A percentile compares a stretch with the other conserved stretches of the same genome.
Evolutionary conservation across 2,888 invertebrate species (phyloP).

Genomic region (Zaprionus lineosus): DNA sequence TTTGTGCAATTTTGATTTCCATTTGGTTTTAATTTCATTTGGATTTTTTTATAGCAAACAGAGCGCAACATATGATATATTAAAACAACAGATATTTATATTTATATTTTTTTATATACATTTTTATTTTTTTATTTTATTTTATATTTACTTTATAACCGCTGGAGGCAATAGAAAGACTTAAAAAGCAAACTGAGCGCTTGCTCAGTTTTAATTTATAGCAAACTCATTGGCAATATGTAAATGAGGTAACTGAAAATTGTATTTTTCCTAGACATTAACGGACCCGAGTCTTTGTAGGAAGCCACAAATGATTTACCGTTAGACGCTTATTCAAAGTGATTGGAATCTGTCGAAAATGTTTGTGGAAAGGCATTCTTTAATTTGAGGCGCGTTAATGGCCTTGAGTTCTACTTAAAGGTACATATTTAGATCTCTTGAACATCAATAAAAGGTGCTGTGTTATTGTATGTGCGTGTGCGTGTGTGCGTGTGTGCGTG

Average conservation of each 20-base stretch:
- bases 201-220: conserved; percentile 52
- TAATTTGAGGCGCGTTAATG: conserved; percentile 45
- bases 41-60: conserved; percentile 59
- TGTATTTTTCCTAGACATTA: conserved; percentile 41
- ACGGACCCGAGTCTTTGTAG: conserved; percentile 37
- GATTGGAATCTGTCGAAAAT: conserved; percentile 32
- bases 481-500: conserved; percentile 1
- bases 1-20: conserved; percentile 20
- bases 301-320: conserved; percentile 51
- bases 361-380: conserved; percentile 38
- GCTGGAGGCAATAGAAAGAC: conserved; percentile 49
- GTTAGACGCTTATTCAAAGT: conserved; percentile 64
- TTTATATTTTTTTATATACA: conserved; percentile 16
- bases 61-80: conserved; percentile 59
- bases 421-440: conserved; percentile 5
- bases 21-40: conserved; percentile 31
- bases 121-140: background rate
- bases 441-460: conserved; percentile 27
- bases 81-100: conserved; percentile 18
- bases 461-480: background rate
- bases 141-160: conserved; percentile 15
- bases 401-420: conserved; percentile 52
- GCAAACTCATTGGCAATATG: conserved; percentile 67
- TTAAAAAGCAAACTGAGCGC: conserved; percentile 63
- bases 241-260: conserved; percentile 60